phyloP scores from a whole-genome alignment of 2,113 vertebrate genomes.

The Anas platyrhynchos region DNA sequence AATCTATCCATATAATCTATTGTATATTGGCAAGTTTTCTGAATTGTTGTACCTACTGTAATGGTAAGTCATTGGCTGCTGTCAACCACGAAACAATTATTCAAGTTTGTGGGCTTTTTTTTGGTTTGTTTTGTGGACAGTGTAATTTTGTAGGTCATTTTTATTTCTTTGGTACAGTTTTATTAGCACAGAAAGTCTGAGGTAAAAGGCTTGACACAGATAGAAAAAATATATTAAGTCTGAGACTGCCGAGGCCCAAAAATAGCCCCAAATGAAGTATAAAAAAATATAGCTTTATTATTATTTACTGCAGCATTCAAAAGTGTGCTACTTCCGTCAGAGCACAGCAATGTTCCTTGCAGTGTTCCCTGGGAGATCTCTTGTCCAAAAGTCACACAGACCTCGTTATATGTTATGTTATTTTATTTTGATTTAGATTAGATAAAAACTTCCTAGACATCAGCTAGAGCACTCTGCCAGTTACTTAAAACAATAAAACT shows the following conservation, averaged over 20 bases:
- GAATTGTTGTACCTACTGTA: background rate
- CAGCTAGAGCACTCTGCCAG: background rate
- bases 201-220: background rate
- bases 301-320: constrained; percentile 26
- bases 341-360: background rate
- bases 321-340: background rate
- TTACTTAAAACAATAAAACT: constrained; percentile 25
- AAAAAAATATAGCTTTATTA: constrained; percentile 23
- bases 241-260: background rate
- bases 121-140: background rate
- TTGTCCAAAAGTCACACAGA: background rate
- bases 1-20: no score
- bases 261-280: constrained; percentile 8
- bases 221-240: background rate
- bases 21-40: background rate
- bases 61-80: background rate
- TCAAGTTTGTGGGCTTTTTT: background rate
- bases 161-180: background rate
- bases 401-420: background rate
- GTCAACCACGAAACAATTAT: background rate
- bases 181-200: background rate
- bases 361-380: background rate
- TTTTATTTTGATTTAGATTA: constrained; percentile 48
- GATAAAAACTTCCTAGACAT: constrained; percentile 1
- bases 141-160: background rate